Evolutionary conservation across 2,888 invertebrate genomes (phyloP), one percentile per base, ranked within the genome.

Genomic region (Augiades crinisus): DNA sequence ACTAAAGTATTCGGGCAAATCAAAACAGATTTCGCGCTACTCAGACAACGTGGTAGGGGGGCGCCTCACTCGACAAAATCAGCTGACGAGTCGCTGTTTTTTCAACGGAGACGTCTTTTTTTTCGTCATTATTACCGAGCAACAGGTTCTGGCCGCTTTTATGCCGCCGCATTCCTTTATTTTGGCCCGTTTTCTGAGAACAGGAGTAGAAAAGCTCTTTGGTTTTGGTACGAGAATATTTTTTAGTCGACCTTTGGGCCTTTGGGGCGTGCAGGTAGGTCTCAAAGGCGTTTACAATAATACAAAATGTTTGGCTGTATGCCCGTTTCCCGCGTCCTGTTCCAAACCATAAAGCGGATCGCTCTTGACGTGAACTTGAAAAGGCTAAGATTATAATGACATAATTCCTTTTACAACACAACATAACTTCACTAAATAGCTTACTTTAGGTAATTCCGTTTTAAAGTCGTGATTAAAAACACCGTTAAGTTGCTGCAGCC

Each of bases 11-110:
- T 30, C 13, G 6, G 12, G 16, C n/a, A 10, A 50, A 36, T 10
- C 19, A 7, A 12, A 27, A 36, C 6, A 12, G 33, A 36, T 43
- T 33, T 24, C 14, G 21, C 36, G 19, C 13, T 12, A 7, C 2
- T 13, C 24, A 10, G 13, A 10, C 37, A 36, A 34, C 44, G 27
- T 56, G 49, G 60, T 65, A 62, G 57, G 55, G 55, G 63, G 67
- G 67, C 62, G 67, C 67, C 67, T 67, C 67, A 62, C 57, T 54
- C 52, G 33, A 53, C 59, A 56, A 57, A 63, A 68, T 68, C 68
- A 69, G 68, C 68, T 69, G 68, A 67, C 59, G 57, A 49, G 49
- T 53, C 53, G 30, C 55, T 64, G 60, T 63, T 64, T 62, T 64
- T 58, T 57, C 31, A 13, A 56, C 40, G 27, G 14, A 45, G 21